Conservation (phyloP, 2,797 vertebrate genomes). For the Dicrostonyx torquatus region DNA sequence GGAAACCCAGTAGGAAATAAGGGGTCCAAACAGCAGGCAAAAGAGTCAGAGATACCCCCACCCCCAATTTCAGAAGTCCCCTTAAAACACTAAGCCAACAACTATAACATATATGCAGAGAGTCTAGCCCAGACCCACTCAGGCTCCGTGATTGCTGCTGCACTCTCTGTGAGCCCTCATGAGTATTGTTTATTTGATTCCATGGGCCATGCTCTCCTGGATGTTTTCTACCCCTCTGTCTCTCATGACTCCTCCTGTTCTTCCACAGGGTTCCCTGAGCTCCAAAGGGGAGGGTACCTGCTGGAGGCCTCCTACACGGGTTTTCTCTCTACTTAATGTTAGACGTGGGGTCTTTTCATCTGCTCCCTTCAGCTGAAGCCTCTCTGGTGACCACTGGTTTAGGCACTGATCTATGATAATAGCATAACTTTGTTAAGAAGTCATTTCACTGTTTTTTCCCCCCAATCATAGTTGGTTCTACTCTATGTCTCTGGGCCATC, state of each 20-base stretch:
- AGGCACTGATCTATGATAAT: not conserved
- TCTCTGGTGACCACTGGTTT: not conserved
- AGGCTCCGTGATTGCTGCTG: not conserved
- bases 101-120: not conserved
- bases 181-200: not conserved
- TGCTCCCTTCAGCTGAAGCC: not conserved
- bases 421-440: not conserved
- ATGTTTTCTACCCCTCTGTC: not conserved
- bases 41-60: not conserved
- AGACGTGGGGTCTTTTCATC: not conserved
- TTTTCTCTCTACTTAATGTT: not conserved
- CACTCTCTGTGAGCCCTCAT: not conserved
- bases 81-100: not conserved
- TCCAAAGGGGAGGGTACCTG: not conserved
- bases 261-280: not conserved
- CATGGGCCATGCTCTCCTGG: not conserved
- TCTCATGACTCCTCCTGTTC: not conserved
- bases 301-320: not conserved
- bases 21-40: not conserved
- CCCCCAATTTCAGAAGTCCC: not conserved
- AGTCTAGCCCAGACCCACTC: too few species aligned
- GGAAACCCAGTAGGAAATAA: too few species aligned
- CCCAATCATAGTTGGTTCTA: not conserved
- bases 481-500: not conserved
- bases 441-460: not conserved